Evolutionary conservation across 2,888 invertebrate genomes (phyloP).

Genomic region (Lasioglossum morio): DNA sequence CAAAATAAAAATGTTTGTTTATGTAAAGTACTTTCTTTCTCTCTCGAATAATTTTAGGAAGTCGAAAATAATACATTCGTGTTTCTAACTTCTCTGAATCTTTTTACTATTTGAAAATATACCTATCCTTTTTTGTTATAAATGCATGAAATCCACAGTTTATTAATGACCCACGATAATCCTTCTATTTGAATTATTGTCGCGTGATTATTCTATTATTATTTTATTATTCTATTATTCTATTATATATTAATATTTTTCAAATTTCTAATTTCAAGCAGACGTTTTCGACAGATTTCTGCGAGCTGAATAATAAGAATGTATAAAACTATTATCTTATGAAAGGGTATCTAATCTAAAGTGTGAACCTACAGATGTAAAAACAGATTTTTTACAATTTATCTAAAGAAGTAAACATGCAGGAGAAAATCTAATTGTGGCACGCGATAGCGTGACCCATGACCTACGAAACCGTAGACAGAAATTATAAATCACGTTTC

Average conservation of each 20-base stretch:
- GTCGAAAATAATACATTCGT: too few species aligned
- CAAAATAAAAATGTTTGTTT: too few species aligned
- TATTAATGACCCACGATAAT: background rate
- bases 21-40: too few species aligned
- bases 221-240: too few species aligned
- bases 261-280: background rate
- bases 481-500: constrained; percentile 2
- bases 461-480: background rate
- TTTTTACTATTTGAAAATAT: too few species aligned
- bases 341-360: background rate
- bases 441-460: constrained; percentile 6
- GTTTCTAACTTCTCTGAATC: too few species aligned
- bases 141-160: too few species aligned
- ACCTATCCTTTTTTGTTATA: too few species aligned
- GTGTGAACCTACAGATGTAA: background rate
- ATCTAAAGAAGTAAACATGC: background rate
- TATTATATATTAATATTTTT: too few species aligned
- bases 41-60: too few species aligned
- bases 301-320: background rate
- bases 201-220: too few species aligned
- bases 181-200: background rate
- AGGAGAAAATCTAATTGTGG: background rate
- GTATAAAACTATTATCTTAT: background rate
- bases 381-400: background rate
- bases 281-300: background rate